These are phyloP conservation scores for Bimastos eiseni DNA, from an alignment of 2,888 invertebrate genomes.

Conservation along the genomic window DNA sequence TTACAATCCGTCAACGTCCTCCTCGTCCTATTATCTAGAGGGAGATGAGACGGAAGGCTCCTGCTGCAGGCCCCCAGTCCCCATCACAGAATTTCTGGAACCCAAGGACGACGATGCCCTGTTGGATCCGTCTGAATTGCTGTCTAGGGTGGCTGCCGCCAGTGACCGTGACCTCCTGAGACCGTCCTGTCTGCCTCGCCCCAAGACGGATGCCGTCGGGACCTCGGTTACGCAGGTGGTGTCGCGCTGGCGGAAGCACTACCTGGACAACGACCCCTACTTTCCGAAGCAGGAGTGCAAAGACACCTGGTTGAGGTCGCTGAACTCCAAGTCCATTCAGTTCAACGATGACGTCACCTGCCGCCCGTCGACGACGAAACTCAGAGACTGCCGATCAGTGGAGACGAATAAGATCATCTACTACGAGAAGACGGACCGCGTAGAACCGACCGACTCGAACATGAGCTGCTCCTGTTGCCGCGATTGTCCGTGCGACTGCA, in stretches of 20 bases:
- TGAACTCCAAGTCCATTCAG: neutral
- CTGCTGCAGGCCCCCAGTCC: neutral
- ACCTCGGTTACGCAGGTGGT: slow-evolving; percentile 7
- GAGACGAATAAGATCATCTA: slow-evolving; percentile 18
- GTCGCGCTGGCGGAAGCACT: neutral
- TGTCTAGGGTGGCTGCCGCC: neutral
- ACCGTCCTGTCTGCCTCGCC: neutral
- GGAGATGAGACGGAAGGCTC: neutral
- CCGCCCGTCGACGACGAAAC: neutral
- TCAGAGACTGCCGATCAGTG: neutral
- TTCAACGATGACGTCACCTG: neutral
- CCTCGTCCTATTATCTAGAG: neutral
- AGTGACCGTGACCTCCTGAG: neutral
- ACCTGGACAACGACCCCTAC: neutral
- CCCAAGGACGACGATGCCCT: neutral
- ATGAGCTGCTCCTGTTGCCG: neutral
- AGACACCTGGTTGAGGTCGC: neutral
- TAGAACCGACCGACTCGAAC: neutral
- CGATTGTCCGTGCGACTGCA: neutral
- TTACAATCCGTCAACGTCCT: neutral
- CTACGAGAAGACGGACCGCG: neutral
- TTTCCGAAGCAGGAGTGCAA: neutral
- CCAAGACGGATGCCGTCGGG: neutral
- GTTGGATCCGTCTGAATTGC: neutral
- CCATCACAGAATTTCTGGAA: neutral